Conservation (phyloP, 2,113 vertebrate species). For the Rhinoderma darwinii region DNA sequence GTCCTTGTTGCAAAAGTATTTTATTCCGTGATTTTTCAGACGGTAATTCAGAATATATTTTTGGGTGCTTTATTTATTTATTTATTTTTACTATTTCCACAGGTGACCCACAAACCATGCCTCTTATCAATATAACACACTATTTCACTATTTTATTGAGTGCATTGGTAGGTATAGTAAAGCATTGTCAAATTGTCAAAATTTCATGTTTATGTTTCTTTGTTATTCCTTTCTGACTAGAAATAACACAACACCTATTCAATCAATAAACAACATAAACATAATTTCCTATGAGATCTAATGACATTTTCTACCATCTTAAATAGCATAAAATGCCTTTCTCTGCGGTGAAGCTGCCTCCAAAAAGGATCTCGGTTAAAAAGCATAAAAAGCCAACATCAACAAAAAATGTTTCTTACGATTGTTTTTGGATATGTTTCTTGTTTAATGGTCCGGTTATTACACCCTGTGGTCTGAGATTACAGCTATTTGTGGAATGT, state of each 20-base stretch:
- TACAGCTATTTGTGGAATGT: constrained; percentile 40
- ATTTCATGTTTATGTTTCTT: background rate
- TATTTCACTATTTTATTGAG: background rate
- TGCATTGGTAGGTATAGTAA: background rate
- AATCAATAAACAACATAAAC: constrained; percentile 49
- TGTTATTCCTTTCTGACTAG: background rate
- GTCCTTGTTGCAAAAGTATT: too few relatives aligned
- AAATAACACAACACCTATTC: constrained; percentile 48
- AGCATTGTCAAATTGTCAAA: background rate
- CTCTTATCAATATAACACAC: background rate
- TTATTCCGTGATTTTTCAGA: background rate
- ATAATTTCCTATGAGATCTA: constrained; percentile 48
- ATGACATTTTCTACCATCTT: constrained; percentile 50
- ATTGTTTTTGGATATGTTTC: constrained; percentile 55
- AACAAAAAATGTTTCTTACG: constrained; percentile 49
- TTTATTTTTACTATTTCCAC: background rate
- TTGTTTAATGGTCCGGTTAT: constrained; percentile 47
- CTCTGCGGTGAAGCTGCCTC: constrained; percentile 33
- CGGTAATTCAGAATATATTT: background rate
- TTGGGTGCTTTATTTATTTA: background rate
- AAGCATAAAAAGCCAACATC: constrained; percentile 48
- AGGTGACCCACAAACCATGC: background rate
- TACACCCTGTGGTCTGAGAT: constrained; percentile 50
- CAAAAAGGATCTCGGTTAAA: constrained; percentile 3
- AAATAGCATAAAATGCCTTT: constrained; percentile 42